Percentiles rank a stretch among this genome's conserved stretches.
Evolutionary conservation across 2,888 invertebrate genomes (phyloP).

Genomic region (Hemicrepidius hirtus): DNA sequence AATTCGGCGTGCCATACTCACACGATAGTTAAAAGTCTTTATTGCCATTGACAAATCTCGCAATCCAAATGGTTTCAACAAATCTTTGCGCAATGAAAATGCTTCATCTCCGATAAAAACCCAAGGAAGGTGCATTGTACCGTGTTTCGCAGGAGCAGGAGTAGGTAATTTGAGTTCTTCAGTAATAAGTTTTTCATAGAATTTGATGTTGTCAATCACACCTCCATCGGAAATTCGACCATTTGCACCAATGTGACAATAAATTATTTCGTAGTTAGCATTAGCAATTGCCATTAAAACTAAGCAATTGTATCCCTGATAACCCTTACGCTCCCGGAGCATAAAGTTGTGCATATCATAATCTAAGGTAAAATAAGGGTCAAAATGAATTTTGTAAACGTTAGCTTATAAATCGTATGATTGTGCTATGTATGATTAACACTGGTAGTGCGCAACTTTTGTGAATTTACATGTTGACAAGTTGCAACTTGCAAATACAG

Average conservation of each 20-base stretch:
- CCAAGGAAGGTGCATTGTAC: not conserved
- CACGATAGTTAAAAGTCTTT: conserved; percentile 47
- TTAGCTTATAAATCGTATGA: not conserved
- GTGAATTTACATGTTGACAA: not conserved
- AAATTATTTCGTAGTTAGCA: not conserved
- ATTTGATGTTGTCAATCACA: too few species aligned
- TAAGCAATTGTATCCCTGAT: not conserved
- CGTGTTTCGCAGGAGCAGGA: not conserved
- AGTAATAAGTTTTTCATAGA: too few species aligned
- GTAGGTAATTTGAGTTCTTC: not conserved
- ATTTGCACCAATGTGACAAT: not conserved
- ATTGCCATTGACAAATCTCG: conserved; percentile 5
- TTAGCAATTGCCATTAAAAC: conserved; percentile 12
- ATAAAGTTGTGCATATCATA: not conserved
- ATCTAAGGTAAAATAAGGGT: conserved; percentile 7
- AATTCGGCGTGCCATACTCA: conserved; percentile 42
- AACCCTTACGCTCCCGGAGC: not conserved
- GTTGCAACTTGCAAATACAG: not conserved
- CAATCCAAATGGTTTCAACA: not conserved
- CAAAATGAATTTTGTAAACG: conserved; percentile 1
- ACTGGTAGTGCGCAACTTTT: not conserved
- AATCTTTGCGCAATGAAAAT: not conserved
- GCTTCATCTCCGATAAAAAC: conserved; percentile 3
- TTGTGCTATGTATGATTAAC: conserved; percentile 5
- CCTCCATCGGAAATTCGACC: not conserved